These are phyloP conservation scores for Notothenia rossii DNA, from an alignment of 2,113 vertebrate species.

Conservation along the genomic window DNA sequence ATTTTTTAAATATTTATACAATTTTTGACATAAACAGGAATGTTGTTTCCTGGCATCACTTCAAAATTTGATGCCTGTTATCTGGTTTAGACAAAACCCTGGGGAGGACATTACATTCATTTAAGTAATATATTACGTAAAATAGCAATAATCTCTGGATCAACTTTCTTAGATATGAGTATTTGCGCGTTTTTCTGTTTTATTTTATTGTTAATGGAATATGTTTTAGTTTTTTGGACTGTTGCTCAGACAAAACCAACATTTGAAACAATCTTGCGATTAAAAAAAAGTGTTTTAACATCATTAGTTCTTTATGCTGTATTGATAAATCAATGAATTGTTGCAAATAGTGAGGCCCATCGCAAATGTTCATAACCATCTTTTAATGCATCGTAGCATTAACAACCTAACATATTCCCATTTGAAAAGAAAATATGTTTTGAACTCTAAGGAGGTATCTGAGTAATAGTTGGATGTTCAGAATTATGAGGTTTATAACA, in stretches of 20 bases:
- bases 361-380: background rate
- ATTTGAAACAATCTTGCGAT: background rate
- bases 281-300: background rate
- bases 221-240: background rate
- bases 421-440: background rate
- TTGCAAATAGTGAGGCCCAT: background rate
- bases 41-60: no score
- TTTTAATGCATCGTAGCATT: background rate
- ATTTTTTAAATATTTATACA: no score
- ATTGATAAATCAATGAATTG: background rate
- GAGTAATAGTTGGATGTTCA: no score
- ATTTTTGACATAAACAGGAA: no score
- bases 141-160: background rate
- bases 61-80: no score
- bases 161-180: background rate
- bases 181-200: background rate
- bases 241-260: background rate
- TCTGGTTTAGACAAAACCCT: no score
- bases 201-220: background rate
- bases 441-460: no score
- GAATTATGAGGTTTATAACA: background rate
- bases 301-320: background rate
- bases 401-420: background rate
- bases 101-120: background rate
- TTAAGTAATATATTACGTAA: slow-evolving; percentile 8